Evolutionary conservation across 2,113 vertebrate species (phyloP).

Genomic region (Condylura cristata): DNA sequence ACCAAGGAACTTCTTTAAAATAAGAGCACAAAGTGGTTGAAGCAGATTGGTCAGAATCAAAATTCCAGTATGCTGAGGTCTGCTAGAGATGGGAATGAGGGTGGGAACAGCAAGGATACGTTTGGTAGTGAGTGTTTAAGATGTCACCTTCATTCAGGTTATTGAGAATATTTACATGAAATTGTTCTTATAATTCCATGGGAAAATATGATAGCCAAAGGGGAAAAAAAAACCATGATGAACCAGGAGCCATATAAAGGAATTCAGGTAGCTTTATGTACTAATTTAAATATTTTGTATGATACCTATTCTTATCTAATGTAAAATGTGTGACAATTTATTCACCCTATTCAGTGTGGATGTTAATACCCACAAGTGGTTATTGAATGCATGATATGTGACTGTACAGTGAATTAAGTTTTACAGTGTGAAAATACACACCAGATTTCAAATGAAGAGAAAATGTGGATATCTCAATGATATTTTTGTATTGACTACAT

Average conservation of each 20-base stretch:
- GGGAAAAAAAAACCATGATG: background rate
- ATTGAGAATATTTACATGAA: background rate
- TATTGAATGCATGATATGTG: accelerated
- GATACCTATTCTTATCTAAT: background rate
- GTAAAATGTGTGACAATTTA: background rate
- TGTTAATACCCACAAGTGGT: accelerated
- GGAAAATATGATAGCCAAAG: too few relatives aligned
- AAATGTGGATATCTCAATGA: background rate
- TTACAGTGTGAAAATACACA: background rate
- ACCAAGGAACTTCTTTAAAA: too few relatives aligned
- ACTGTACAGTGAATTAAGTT: background rate
- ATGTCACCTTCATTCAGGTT: background rate
- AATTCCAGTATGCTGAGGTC: too few relatives aligned
- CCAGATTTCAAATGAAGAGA: background rate
- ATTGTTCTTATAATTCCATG: background rate
- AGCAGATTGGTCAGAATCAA: too few relatives aligned
- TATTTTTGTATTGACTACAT: background rate
- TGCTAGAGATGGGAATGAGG: background rate
- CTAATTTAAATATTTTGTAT: background rate
- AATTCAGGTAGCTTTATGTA: background rate
- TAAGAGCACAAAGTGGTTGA: too few relatives aligned
- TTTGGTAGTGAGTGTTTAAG: too few relatives aligned
- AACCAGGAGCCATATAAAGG: background rate
- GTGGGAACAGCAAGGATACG: too few relatives aligned
- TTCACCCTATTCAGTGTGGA: too few relatives aligned